Evolutionary conservation across 2,797 vertebrate genomes (phyloP), one percentile per base, ranked within the genome.

Genomic region (Mus spretus): DNA sequence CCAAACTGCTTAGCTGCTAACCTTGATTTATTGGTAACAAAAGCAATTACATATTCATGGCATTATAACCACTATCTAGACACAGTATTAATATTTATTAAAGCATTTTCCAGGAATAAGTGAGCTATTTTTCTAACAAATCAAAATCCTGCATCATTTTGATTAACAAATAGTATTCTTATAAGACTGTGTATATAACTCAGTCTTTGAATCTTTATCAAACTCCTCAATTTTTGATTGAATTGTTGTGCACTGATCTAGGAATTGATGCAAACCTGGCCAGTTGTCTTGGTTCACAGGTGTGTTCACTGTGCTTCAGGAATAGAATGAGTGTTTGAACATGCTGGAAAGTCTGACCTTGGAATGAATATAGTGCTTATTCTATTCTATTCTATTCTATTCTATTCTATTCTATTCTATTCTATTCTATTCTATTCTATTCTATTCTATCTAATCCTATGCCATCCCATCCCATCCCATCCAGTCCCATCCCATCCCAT

Each of bases 11-110:
- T 87, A 90, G 86, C 70, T 83, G 85, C 93, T 97, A 95, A 93
- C 89, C 87, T 97, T 96, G 96, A 97, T 97, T 97, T 97, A 97
- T 98, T 96, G 87, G 61, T 92, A 95, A 96, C 88, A 93, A 97
- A 97, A 96, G 80, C 95, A 98, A 97, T 96, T 95, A 93, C 50
- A 86, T 75, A 93, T 84, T 97, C 83, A 94, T 96, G 89, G 90
- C 89, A 90, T 90, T 92, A 55, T 89, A 96, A 95, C 77, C n/a
- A 75, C 31, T 81, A 92, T 96, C 65, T 75, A 95, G 95, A 96
- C 89, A 96, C 1, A 75, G 4, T 87, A 96, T 97, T 96, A 95
- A 96, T 97, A 97, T 96, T 96, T 97, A 92, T 98, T 93, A 95
- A 91, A 93, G 63, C 65, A 47, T 65, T 86, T 96, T 93, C 77